Evolutionary conservation across 1,140 invertebrate genomes (phyloP).

Genomic region (Tetramorium alpestre): DNA sequence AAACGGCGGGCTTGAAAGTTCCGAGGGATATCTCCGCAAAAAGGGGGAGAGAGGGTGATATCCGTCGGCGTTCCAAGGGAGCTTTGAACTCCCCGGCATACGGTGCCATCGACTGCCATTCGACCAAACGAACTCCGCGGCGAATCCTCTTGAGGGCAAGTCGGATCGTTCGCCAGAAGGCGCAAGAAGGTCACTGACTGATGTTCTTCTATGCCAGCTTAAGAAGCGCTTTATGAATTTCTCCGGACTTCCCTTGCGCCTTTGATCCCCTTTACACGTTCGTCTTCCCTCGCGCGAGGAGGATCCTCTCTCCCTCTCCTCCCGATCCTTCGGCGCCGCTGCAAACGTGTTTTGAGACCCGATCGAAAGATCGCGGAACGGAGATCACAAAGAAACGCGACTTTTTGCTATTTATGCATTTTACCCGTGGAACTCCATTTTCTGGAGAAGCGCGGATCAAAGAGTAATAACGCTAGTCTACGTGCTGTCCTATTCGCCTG

Average conservation of each 20-base stretch:
- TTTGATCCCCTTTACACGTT: conserved; percentile 61
- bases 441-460: conserved; percentile 29
- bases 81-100: conserved; percentile 57
- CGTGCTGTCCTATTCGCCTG: not conserved
- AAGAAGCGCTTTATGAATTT: conserved; percentile 75
- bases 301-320: not conserved
- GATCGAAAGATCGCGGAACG: conserved; percentile 24
- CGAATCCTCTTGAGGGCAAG: conserved; percentile 67
- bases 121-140: conserved; percentile 53
- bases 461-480: conserved; percentile 26
- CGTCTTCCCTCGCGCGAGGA: not conserved
- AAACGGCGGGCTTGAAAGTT: conserved; percentile 53
- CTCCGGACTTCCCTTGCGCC: conserved; percentile 62
- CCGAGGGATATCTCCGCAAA: conserved; percentile 50
- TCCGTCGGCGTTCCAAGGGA: conserved; percentile 47
- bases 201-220: conserved; percentile 64
- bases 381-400: conserved; percentile 43
- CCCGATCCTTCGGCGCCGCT: not conserved
- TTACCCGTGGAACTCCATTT: conserved; percentile 30
- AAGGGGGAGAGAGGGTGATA: conserved; percentile 44
- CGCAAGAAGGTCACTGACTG: conserved; percentile 70
- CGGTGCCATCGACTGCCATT: conserved; percentile 48
- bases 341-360: conserved; percentile 43
- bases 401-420: conserved; percentile 9
- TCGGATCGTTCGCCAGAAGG: conserved; percentile 48